Percentiles rank a stretch among this genome's conserved stretches.
phyloP scores from a whole-genome alignment of 2,888 invertebrate genomes.

The Gastracanthus pulcherrimus region DNA sequence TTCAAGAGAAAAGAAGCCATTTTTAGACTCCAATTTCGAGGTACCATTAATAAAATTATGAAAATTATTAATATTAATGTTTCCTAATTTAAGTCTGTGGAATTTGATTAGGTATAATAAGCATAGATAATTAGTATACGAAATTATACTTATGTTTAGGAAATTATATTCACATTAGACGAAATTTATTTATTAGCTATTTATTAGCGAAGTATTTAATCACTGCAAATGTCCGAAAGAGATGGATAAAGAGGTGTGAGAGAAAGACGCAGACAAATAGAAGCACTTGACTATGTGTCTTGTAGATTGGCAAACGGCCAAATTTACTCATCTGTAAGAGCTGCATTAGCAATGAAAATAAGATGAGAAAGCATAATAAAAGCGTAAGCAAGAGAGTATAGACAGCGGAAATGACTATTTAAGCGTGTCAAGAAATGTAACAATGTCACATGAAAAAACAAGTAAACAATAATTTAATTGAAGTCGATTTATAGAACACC shows the following conservation, averaged over 20 bases:
- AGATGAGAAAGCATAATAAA: slow-evolving; percentile 20
- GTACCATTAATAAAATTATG: no score
- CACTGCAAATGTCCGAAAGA: neutral
- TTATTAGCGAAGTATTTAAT: slow-evolving; percentile 6
- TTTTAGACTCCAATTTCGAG: no score
- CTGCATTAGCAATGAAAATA: slow-evolving; percentile 19
- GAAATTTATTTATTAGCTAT: no score
- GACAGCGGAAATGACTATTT: neutral
- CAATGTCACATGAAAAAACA: neutral
- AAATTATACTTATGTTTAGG: no score
- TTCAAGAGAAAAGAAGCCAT: no score
- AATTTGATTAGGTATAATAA: no score
- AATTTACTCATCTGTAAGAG: slow-evolving; percentile 1
- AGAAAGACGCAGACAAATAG: neutral
- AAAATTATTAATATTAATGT: no score
- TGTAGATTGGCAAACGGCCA: neutral
- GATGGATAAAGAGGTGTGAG: neutral
- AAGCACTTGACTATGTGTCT: slow-evolving; percentile 9
- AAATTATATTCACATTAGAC: no score
- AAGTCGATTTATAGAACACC: no score
- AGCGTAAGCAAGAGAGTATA: neutral
- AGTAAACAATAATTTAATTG: no score
- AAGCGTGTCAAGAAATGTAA: neutral
- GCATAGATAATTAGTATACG: no score
- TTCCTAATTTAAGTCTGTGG: no score